Conservation (phyloP, 2,797 vertebrate species). For the Tadarida brasiliensis region DNA sequence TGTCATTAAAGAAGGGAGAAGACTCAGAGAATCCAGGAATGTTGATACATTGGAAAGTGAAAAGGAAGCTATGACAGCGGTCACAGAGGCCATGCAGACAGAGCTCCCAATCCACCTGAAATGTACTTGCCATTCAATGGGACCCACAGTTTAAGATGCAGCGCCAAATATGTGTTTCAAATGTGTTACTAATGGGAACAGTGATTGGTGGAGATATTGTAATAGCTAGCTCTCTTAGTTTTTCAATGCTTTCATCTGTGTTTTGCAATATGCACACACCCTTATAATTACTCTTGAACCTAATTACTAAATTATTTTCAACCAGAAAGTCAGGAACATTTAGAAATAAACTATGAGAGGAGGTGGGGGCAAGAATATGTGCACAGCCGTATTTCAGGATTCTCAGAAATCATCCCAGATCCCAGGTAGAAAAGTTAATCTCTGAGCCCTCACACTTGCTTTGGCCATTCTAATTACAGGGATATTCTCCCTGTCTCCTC, state of each 20-base stretch:
- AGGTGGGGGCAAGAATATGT: not conserved
- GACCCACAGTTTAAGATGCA: not conserved
- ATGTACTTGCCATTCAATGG: not conserved
- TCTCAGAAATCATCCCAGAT: not conserved
- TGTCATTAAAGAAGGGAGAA: not conserved
- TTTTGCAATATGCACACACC: not conserved
- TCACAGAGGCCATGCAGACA: not conserved
- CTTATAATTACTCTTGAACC: not conserved
- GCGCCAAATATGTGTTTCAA: not conserved
- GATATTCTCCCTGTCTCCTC: not conserved
- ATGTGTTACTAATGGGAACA: not conserved
- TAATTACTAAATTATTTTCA: not conserved
- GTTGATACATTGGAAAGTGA: not conserved
- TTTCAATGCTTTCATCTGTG: not conserved
- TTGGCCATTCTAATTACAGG: not conserved
- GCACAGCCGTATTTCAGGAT: not conserved
- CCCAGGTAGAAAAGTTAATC: not conserved
- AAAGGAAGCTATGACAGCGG: not conserved
- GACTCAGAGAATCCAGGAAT: not conserved
- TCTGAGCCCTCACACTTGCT: not conserved
- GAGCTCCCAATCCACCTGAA: no score
- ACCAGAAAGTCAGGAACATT: not conserved
- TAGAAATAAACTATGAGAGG: slow-evolving; percentile 3
- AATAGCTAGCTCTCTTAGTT: not conserved
- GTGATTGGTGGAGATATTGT: not conserved